Evolutionary conservation across 2,888 invertebrate genomes (phyloP), one percentile per base, ranked within the genome.

Genomic region (Drosophila neutralis): DNA sequence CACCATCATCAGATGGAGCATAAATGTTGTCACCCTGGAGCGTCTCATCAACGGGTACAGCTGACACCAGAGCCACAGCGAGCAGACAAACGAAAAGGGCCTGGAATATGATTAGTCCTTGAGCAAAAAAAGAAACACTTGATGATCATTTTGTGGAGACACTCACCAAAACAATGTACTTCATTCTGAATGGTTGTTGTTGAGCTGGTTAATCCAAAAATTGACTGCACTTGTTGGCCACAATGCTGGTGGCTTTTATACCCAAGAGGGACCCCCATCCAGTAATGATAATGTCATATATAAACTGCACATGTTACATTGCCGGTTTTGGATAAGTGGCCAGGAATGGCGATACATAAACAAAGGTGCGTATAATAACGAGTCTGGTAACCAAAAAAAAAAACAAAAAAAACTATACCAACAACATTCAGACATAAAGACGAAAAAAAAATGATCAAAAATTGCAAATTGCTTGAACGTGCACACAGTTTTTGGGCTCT

Each of bases 11-110:
- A 48, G 90, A 68, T 36, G 87, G 85, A 62, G 83, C 78, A 58
- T 90, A 89, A 48, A 92, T 78, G 56, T 91, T 79, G 63, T 92
- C 92, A 24, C 86, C 92, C 18, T 82, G 80, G 31, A 91, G 62
- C 7, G 92, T 78, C 69, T 91, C 91, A 68, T 93, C 93, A 35
- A 91, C 77, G 48, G 93, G 93, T 51, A 90, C 88, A 11, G 93
- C 92, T 8, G 86, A 78, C 6, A 91, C 91, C 15, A 92, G 61
- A 38, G 89, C 91, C 58, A 91, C 74, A 61, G 91, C 83, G 59
- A 92, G 57, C 40, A 93, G 76, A 74, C 91, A 90, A 18, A 92
- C 71, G 56, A 92, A 87, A 66, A 93, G 72, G 31, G 90, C 87
- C 93, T 93, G 76, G 0, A 76, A 82, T 21, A 13, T 4, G 27